These are phyloP conservation scores for Atethmia centrago DNA, from an alignment of 2,888 invertebrate species.

Conservation along the genomic window DNA sequence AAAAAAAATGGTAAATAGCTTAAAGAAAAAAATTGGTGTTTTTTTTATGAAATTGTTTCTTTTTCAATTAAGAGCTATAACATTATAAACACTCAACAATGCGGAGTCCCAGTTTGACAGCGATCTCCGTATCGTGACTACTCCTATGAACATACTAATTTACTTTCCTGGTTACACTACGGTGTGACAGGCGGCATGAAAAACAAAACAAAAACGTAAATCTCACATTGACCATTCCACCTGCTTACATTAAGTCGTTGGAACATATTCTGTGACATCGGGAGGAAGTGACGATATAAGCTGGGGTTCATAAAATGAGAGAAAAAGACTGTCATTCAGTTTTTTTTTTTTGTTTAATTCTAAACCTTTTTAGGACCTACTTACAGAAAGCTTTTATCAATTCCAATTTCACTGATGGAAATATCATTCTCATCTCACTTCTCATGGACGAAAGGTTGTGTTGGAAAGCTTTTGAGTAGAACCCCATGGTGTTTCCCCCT, in stretches of 20 bases:
- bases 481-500: too few species aligned
- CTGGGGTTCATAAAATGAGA: slow-evolving; percentile 21
- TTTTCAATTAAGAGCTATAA: background rate
- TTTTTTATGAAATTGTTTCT: too few species aligned
- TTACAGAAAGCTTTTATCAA: background rate
- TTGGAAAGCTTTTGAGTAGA: background rate
- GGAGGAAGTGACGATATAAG: slow-evolving; percentile 37
- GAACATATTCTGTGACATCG: slow-evolving; percentile 41
- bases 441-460: background rate
- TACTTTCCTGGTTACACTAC: slow-evolving; percentile 1
- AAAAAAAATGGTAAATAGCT: background rate
- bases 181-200: slow-evolving; percentile 33
- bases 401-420: background rate
- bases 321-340: slow-evolving; percentile 1
- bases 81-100: too few species aligned
- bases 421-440: background rate
- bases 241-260: slow-evolving; percentile 48
- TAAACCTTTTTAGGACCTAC: too few species aligned
- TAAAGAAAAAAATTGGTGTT: too few species aligned
- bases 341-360: background rate
- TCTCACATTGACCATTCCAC: slow-evolving; percentile 54
- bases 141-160: too few species aligned
- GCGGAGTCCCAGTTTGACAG: too few species aligned
- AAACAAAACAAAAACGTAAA: slow-evolving; percentile 58
- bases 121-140: too few species aligned